phyloP scores from a whole-genome alignment of 2,797 vertebrate species.

The Thunnus albacares region DNA sequence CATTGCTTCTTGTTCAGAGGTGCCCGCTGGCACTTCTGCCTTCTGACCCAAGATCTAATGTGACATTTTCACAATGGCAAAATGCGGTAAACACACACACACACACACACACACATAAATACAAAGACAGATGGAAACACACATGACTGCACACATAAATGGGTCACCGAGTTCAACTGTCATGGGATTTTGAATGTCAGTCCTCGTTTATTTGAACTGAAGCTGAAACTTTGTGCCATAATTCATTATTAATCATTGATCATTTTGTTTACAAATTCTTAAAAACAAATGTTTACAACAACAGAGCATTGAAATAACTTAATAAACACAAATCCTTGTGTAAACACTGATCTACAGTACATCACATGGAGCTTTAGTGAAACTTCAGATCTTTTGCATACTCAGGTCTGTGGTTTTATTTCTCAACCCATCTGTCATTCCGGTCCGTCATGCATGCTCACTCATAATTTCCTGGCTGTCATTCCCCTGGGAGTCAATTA shows the following conservation, averaged over 20 bases:
- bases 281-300: not conserved
- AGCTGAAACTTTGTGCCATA: not conserved
- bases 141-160: constrained; percentile 5
- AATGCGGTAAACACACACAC: constrained; percentile 4
- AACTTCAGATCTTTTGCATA: too few species aligned
- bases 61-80: constrained; percentile 58
- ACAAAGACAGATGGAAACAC: not conserved
- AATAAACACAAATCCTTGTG: not conserved
- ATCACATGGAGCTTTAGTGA: too few species aligned
- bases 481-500: too few species aligned
- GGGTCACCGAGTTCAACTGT: constrained; percentile 11
- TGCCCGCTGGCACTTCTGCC: constrained; percentile 14
- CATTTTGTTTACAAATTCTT: not conserved
- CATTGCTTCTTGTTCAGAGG: not conserved
- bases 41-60: constrained; percentile 56
- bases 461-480: too few species aligned
- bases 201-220: not conserved
- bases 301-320: not conserved
- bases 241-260: not conserved
- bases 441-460: too few species aligned
- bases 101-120: too few species aligned
- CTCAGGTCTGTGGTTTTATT: too few species aligned
- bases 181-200: constrained; percentile 10
- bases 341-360: not conserved
- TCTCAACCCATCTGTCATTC: too few species aligned